Percentiles rank a stretch among this genome's conserved stretches.
These are phyloP conservation scores for Nasonovia ribisnigri DNA, from an alignment of 2,888 invertebrate species.

Conservation along the genomic window DNA sequence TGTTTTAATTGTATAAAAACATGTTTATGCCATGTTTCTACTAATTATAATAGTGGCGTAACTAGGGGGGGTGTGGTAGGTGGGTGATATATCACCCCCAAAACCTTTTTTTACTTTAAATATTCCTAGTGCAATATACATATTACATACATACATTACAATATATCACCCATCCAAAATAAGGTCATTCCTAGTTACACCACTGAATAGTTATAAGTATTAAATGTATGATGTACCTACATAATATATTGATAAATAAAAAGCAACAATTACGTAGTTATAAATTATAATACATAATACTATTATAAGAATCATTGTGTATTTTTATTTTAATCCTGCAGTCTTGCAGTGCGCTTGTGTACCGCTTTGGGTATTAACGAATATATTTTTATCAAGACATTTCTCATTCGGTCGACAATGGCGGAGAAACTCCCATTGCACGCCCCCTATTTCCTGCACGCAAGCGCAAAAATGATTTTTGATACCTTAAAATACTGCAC, in stretches of 20 bases:
- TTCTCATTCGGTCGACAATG: conserved; percentile 36
- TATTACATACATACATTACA: too few relatives aligned
- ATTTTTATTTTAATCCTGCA: conserved; percentile 65
- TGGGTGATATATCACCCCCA: too few relatives aligned
- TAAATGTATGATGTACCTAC: background rate
- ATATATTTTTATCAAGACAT: conserved; percentile 18
- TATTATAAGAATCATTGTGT: background rate
- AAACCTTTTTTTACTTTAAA: too few relatives aligned
- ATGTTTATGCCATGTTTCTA: too few relatives aligned
- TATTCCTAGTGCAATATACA: too few relatives aligned
- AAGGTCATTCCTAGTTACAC: too few relatives aligned
- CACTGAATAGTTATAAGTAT: too few relatives aligned
- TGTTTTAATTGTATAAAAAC: too few relatives aligned
- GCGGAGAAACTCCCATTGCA: conserved; percentile 53
- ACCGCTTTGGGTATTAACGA: background rate
- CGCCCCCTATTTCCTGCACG: conserved; percentile 40
- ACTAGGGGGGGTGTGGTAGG: too few relatives aligned
- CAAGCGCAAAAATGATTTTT: conserved; percentile 49
- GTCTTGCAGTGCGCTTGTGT: background rate
- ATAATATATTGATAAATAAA: background rate
- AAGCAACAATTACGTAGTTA: background rate
- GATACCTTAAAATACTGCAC: background rate
- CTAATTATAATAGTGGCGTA: too few relatives aligned
- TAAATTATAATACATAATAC: background rate
- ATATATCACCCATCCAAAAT: too few relatives aligned